These are phyloP conservation scores for Andrena marginata DNA, from an alignment of 2,888 invertebrate species.

Conservation along the genomic window DNA sequence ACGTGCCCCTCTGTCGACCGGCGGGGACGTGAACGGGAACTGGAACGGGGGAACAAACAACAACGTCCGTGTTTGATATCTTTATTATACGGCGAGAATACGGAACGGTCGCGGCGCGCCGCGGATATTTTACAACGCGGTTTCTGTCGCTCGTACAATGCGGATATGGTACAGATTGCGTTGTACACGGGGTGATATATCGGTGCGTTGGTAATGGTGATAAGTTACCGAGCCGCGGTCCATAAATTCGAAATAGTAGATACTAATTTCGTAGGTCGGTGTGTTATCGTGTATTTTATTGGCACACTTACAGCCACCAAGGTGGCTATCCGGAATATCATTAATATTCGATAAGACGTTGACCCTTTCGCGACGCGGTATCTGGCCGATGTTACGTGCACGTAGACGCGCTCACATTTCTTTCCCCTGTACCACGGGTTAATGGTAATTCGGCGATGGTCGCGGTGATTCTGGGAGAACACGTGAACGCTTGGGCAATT, in stretches of 20 bases:
- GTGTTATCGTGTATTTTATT: slow-evolving; percentile 39
- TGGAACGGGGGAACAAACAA: slow-evolving; percentile 25
- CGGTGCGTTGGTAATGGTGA: slow-evolving; percentile 49
- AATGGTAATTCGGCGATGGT: too few species aligned
- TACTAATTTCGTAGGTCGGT: slow-evolving; percentile 50
- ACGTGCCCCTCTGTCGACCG: slow-evolving; percentile 6
- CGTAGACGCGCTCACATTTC: not conserved
- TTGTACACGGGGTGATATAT: slow-evolving; percentile 42
- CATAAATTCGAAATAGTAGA: slow-evolving; percentile 56
- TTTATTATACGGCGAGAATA: slow-evolving; percentile 50
- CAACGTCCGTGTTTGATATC: slow-evolving; percentile 29
- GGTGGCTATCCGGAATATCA: slow-evolving; percentile 43
- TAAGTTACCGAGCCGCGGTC: slow-evolving; percentile 50
- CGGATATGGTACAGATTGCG: slow-evolving; percentile 48
- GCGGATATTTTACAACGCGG: slow-evolving; percentile 48
- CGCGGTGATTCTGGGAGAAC: too few species aligned
- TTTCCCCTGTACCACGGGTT: not conserved
- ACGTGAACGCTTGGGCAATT: too few species aligned
- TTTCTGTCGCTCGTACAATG: slow-evolving; percentile 45
- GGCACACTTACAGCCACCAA: slow-evolving; percentile 29
- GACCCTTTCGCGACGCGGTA: not conserved
- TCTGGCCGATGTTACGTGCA: not conserved
- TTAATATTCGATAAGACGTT: slow-evolving; percentile 22
- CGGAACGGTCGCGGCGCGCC: slow-evolving; percentile 19
- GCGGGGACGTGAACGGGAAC: slow-evolving; percentile 18